phyloP scores from a whole-genome alignment of 2,797 vertebrate species.

The Mormyrus proboscirostris region DNA sequence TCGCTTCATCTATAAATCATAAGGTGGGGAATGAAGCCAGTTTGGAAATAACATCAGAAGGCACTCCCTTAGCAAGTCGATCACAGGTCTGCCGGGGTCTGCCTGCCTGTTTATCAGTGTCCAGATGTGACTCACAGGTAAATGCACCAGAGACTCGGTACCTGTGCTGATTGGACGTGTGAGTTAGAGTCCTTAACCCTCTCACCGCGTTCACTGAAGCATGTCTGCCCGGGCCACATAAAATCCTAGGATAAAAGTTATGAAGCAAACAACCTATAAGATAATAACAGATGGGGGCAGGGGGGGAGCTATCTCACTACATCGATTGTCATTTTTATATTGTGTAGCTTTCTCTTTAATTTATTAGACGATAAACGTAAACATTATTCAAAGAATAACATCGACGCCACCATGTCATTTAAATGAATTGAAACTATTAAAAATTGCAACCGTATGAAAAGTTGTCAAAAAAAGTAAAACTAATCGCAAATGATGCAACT shows the following conservation, averaged over 20 bases:
- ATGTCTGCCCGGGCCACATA: neutral
- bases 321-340: neutral
- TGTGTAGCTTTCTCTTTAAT: neutral
- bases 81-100: conserved; percentile 11
- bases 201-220: neutral
- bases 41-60: conserved; percentile 15
- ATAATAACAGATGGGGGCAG: neutral
- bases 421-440: neutral
- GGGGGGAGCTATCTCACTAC: neutral
- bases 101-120: conserved; percentile 17
- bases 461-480: neutral
- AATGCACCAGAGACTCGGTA: neutral
- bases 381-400: neutral
- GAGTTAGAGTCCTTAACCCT: neutral
- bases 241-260: neutral
- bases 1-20: conserved; percentile 18
- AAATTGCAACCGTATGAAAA: neutral
- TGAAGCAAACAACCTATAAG: neutral
- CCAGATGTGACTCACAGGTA: neutral
- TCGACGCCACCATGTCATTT: neutral
- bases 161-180: neutral
- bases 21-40: neutral
- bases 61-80: neutral
- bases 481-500: neutral
- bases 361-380: neutral